phyloP scores from a whole-genome alignment of 2,888 invertebrate species.

The Drosophila sordidula region DNA sequence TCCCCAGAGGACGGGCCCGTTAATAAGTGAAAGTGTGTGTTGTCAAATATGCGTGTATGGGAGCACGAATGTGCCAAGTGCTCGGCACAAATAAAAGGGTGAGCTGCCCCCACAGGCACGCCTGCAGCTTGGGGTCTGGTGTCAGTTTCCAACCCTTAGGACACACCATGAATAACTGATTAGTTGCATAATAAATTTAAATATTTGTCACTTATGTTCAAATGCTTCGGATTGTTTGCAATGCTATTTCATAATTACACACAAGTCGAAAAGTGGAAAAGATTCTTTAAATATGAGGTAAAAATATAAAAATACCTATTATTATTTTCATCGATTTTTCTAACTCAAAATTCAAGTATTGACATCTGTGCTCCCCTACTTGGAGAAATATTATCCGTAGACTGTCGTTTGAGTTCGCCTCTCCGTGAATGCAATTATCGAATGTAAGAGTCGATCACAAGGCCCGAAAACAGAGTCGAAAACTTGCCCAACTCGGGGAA shows the following conservation, averaged over 20 bases:
- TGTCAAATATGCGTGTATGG: conserved; percentile 24
- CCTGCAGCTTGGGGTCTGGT: conserved; percentile 35
- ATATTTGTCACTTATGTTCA: conserved; percentile 63
- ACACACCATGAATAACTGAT: conserved; percentile 67
- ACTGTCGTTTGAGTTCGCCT: too few relatives aligned
- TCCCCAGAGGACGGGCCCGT: conserved; percentile 51
- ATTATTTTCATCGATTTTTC: too few relatives aligned
- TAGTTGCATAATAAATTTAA: conserved; percentile 69
- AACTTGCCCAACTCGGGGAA: neutral
- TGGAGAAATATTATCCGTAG: too few relatives aligned
- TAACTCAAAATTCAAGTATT: too few relatives aligned
- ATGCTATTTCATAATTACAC: conserved; percentile 34
- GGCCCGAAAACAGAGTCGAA: neutral
- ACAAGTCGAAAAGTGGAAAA: conserved; percentile 1
- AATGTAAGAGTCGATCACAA: neutral
- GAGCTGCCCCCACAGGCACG: conserved; percentile 22
- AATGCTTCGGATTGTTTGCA: conserved; percentile 41
- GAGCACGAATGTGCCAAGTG: conserved; percentile 49
- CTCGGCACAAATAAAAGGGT: conserved; percentile 38
- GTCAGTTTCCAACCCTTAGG: conserved; percentile 61
- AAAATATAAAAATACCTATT: too few relatives aligned
- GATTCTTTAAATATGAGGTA: too few relatives aligned
- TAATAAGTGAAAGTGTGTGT: conserved; percentile 72
- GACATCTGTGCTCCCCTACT: too few relatives aligned
- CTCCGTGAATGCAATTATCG: too few relatives aligned